Evolutionary conservation across 2,113 vertebrate genomes (phyloP).

Genomic region (Peromyscus californicus): DNA sequence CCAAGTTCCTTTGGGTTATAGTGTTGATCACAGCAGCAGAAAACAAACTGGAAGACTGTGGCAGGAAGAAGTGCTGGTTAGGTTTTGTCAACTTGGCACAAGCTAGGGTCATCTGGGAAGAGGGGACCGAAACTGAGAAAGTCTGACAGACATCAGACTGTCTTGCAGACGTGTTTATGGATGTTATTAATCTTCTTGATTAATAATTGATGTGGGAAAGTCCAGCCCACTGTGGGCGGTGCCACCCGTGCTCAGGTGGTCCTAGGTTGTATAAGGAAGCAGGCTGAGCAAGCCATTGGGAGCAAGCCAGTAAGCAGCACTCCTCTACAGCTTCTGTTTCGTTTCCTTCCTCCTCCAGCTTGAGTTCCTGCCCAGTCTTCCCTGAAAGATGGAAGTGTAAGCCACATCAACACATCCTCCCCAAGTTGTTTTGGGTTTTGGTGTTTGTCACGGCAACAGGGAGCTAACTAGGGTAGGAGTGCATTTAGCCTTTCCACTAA

Average conservation of each 20-base stretch:
- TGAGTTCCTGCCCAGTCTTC: neutral
- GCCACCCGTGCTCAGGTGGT: neutral
- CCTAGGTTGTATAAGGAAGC: neutral
- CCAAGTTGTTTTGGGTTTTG: neutral
- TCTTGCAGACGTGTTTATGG: neutral
- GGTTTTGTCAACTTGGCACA: neutral
- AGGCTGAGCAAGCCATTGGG: neutral
- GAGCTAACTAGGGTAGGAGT: neutral
- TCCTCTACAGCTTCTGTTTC: neutral
- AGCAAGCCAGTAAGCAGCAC: neutral
- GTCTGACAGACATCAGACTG: neutral
- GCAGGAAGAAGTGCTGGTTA: neutral
- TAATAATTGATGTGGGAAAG: neutral
- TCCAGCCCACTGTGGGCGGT: neutral
- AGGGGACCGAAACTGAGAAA: neutral
- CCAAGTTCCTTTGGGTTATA: neutral
- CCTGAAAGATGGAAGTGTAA: neutral
- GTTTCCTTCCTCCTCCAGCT: neutral
- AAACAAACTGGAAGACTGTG: neutral
- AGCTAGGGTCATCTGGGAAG: neutral
- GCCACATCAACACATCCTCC: neutral
- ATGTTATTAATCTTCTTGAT: neutral
- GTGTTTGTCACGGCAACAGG: neutral
- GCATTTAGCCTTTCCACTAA: neutral
- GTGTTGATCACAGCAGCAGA: neutral